phyloP scores from a whole-genome alignment of 2,888 invertebrate species.

The Torymus auratus region DNA sequence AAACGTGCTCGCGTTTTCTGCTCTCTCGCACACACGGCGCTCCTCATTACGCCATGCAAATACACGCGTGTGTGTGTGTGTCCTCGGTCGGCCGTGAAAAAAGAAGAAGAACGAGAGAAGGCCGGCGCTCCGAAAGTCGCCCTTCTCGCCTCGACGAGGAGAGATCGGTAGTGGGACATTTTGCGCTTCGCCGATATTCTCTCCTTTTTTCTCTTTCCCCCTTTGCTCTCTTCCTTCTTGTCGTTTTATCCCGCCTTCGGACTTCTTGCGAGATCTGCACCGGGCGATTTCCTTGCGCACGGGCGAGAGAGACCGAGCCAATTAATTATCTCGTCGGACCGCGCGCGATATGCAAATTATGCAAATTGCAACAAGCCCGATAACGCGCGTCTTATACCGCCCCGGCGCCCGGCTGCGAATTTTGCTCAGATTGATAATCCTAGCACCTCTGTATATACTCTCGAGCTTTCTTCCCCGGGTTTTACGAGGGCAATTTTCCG shows the following conservation, averaged over 20 bases:
- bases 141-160: neutral
- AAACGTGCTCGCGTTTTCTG: slow-evolving; percentile 4
- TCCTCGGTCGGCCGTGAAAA: neutral
- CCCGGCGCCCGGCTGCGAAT: too few relatives aligned
- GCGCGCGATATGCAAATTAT: slow-evolving; percentile 43
- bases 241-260: too few relatives aligned
- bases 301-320: neutral
- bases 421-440: too few relatives aligned
- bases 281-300: neutral
- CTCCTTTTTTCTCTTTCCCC: neutral
- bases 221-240: neutral
- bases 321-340: slow-evolving; percentile 48
- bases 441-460: too few relatives aligned
- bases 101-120: neutral
- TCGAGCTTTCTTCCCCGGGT: too few relatives aligned
- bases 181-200: slow-evolving; percentile 38
- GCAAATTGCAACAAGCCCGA: slow-evolving; percentile 48
- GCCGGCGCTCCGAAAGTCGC: slow-evolving; percentile 38
- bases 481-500: neutral
- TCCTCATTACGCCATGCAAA: slow-evolving; percentile 68
- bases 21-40: slow-evolving; percentile 15
- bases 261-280: too few relatives aligned
- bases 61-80: slow-evolving; percentile 57
- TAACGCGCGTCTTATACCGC: slow-evolving; percentile 17
- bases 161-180: slow-evolving; percentile 25